Evolutionary conservation across 2,888 invertebrate genomes (phyloP), one percentile per base, ranked within the genome.

Genomic region (Papilio gigon): DNA sequence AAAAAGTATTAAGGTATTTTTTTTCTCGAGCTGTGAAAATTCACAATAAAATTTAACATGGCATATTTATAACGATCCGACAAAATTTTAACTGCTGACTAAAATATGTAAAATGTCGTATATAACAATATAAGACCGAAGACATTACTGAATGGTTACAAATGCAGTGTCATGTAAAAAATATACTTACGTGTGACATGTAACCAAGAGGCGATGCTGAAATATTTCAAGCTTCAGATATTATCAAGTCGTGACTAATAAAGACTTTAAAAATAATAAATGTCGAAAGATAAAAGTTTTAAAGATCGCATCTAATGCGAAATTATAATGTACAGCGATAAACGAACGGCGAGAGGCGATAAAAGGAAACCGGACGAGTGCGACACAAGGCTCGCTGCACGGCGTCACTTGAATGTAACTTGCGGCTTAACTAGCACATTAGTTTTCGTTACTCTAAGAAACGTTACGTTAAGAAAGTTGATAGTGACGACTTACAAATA

Each of bases 241-340:
- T 25, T 33, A 63, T 56, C 65, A 40, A 25, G 11, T n/a, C 35
- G 27, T 47, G 58, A 66, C 35, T 66, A 66, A 60, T 60, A 60
- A 47, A 60, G 59, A 44, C 27, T 66, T 66, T 59, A 35, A 58
- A 66, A 66, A 59, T 59, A 66, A 66, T 66, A 59, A 66, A 60
- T 66, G 47, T 50, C 25, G 27, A 59, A 25, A 60, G 59, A 66
- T 47, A 25, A 50, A 63, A 47, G 14, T 17, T 56, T 56, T 56
- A 5, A 6, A 60, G 59, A 66, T 66, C n/a, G 17, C 60, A 60
- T 50, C 47, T 50, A 37, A 25, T 12, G 37, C 35, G 44, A 60
- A 60, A 60, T 66, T 59, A 60, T 66, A 50, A 60, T 50, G 66
- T 47, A 22, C 6, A 47, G 60, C 37, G 60, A 66, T 66, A 47